Evolutionary conservation across 2,797 vertebrate species (phyloP), one percentile per base, ranked within the genome.

Genomic region (Rhadinocentrus ornatus): DNA sequence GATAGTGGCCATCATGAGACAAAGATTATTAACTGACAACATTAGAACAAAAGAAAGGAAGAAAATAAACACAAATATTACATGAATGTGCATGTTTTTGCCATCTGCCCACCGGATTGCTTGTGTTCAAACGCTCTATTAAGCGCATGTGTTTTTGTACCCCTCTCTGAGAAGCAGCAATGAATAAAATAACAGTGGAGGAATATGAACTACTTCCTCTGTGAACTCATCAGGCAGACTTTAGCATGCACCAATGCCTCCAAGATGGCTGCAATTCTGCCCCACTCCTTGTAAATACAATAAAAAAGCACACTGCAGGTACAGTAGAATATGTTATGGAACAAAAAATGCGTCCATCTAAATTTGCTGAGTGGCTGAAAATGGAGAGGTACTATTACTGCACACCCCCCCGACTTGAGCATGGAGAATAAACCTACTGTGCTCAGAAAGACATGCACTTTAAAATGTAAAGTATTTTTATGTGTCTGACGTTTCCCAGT

Each of bases 111-210:
- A 57, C 48, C 63, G 69, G 69, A 83, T 63, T 66, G 57, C 58
- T 31, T 75, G 63, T n/a, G 15, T 60, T 41, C 35, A 50, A 57
- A 9, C 35, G 69, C 41, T 67, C 57, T 62, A 29, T 63, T 63
- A 46, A 37, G 65, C 20, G 13, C 29, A 6, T 41, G 67, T 69
- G 56, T 74, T 44, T 69, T 20, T 71, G 63, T 39, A 77, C 56
- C 62, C 78, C 56, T 79, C 66, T 57, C 74, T 22, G 39, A 84
- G 84, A 81, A 83, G 73, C 76, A 66, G 80, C 84, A 81, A 91
- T 91, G 74, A 89, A 91, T 89, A 88, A 90, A 91, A 91, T 88
- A 92, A 84, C 71, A 88, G 82, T 57, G 60, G 69, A 69, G 70
- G 72, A 86, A 87, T 78, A 88, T 85, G 77, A 88, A 86, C 80